Evolutionary conservation across 2,888 invertebrate species (phyloP), one percentile per base, ranked within the genome.

Genomic region (Subacronicta megacephala): DNA sequence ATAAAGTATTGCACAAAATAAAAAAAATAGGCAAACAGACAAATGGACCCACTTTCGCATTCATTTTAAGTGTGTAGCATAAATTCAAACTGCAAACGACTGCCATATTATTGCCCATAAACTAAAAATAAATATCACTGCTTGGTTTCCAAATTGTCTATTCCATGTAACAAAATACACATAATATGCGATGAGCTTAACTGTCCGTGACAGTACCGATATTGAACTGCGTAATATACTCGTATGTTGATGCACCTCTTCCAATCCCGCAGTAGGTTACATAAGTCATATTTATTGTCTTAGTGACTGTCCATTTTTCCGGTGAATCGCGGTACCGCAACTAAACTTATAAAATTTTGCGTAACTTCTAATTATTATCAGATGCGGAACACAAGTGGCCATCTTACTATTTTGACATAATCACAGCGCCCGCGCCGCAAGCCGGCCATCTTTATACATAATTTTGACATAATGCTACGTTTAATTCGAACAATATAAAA

Each of bases 321-420:
- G 13, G 52, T 43, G 58, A 60, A 53, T 58, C 62, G 60, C 55
- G 65, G 57, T 40, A 44, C 64, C 69, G 68, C 59, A 29, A 64
- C 68, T 60, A 64, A 75, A 55, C 54, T 50, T 57, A 75, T 64
- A 60, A 62, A n/a, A 75, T 64, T 75, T 75, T 75, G 72, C 72
- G 72, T 52, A 73, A 73, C 54, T 26, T 51, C 17, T 56, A 75
- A 73, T 72, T 62, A 64, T 58, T 64, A 64, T 58, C 65, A 64
- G 59, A 75, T 58, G 47, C 72, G 64, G 64, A 72, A 75, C 67
- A 44, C 15, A 13, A 41, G 31, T 29, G 17, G 23, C 18, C 62
- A 75, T 72, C 60, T 61, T 67, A 31, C 40, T 42, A 51, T 70
- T 72, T 64, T 72, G 76, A 68, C 76, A 65, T 68, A 68, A 73